These are phyloP conservation scores for Tipula lateralis DNA, from an alignment of 2,888 invertebrate species.

Conservation along the genomic window DNA sequence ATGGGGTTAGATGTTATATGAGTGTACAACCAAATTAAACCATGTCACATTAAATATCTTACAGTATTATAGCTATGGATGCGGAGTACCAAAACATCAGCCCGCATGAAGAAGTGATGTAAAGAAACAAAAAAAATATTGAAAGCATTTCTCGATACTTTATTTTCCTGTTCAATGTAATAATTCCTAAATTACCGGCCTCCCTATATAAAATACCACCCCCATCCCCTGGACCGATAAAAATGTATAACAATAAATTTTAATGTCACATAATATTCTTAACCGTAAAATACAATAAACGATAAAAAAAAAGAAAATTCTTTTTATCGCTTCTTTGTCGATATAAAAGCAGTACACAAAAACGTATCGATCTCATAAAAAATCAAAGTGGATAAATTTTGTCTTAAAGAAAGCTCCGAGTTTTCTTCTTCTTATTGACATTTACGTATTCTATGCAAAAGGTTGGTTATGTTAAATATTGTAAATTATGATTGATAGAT, in stretches of 20 bases:
- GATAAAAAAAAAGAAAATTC: neutral
- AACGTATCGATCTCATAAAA: neutral
- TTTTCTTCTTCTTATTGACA: neutral
- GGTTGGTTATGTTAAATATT: no score
- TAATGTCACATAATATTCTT: constrained; percentile 19
- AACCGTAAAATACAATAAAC: constrained; percentile 9
- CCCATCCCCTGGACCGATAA: neutral
- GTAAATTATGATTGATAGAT: no score
- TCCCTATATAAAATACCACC: neutral
- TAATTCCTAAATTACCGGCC: neutral
- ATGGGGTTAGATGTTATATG: no score
- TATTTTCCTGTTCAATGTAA: neutral
- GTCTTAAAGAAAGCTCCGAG: neutral
- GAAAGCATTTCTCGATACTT: neutral
- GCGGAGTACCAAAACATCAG: no score
- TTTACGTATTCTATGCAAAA: no score
- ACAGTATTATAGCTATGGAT: no score
- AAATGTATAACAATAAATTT: constrained; percentile 24
- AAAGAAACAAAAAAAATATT: no score
- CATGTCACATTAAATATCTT: no score
- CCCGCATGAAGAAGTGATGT: no score
- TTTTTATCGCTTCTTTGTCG: neutral
- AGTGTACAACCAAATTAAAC: no score
- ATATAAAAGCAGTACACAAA: neutral
- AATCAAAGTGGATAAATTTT: neutral